Percentiles rank a stretch among this genome's conserved stretches.
phyloP scores from a whole-genome alignment of 2,888 invertebrate genomes.

The Diachrysia chrysitis region DNA sequence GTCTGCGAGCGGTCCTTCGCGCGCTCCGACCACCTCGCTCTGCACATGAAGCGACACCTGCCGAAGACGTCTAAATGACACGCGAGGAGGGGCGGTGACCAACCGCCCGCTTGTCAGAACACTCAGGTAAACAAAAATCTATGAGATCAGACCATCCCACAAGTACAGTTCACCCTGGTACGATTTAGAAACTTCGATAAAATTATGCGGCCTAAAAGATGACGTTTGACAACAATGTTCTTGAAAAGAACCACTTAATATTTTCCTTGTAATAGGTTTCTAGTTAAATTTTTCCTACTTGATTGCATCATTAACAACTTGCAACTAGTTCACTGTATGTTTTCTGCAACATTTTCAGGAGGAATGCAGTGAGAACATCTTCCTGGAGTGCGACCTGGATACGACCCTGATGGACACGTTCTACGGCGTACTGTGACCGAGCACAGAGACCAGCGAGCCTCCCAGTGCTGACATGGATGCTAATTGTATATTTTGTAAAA shows the following conservation, averaged over 20 bases:
- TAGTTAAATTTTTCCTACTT: background rate
- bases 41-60: constrained; percentile 98
- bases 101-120: constrained; percentile 77
- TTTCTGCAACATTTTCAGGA: constrained; percentile 72
- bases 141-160: background rate
- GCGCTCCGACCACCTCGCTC: constrained; percentile 97
- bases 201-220: no score
- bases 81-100: constrained; percentile 84
- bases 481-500: constrained; percentile 63
- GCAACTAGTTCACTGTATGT: background rate
- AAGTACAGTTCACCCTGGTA: background rate
- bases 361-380: constrained; percentile 85
- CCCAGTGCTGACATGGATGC: constrained; percentile 36
- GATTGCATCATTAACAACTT: background rate
- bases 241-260: background rate
- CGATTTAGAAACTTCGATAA: no score
- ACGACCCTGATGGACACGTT: constrained; percentile 84
- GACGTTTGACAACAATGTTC: background rate
- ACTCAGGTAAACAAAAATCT: constrained; percentile 70
- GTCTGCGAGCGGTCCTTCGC: constrained; percentile 98
- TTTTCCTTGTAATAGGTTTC: background rate
- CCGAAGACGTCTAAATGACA: constrained; percentile 95
- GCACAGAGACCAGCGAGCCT: constrained; percentile 23
- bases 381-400: constrained; percentile 85
- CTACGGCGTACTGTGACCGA: constrained; percentile 83